Base-by-base conservation (phyloP, 2,888 invertebrate species). In the Plemyria rubiginata region DNA sequence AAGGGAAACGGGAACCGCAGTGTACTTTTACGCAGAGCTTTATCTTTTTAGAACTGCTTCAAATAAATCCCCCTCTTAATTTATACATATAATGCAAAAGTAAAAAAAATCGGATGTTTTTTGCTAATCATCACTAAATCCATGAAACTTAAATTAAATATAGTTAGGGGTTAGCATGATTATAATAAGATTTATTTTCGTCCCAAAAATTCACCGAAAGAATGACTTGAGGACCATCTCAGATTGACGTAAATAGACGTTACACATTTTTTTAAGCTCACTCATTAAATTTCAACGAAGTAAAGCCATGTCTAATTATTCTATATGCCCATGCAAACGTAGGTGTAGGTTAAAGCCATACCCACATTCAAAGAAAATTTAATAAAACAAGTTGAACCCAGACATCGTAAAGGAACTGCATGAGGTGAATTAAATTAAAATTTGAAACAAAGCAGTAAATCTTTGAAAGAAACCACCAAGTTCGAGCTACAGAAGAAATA, bases 1-100 rank as follows among this genome's bases (percentile, higher is more conserved):
- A 86, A 85, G 79, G 74, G 80, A 77, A 80, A 79, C 77, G 78
- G 74, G 77, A 77, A 70, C 75, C 67, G 50, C 54, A 51, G 69
- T 69, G 68, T 70, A 71, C 51, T 62, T 60, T 54, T 4, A 43
- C 38, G 38, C 11, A 38, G 16, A 55, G 16, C 55, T 48, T 38
- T 49, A 28, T 11, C 28, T 55, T 48, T 41, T 48, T 29, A 45
- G 45, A 45, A 16, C 16, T 13, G 36, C 36, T 38, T 7, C n/a
- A 3, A 22, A 3, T 22, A 2, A 22, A 22, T 22, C 22, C 22
- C 22, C 1, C 3, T 22, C 4, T 7, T 7, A 8, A n/a, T 4
- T 32, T 4, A 32, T 32, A 32, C 6, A 32, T 32, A 32, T n/a
- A 32, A 32, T 8, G 32, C 32, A 3, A 22, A 22, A 22, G 22